phyloP scores from a whole-genome alignment of 2,888 invertebrate species.

The Abscondita cerata region DNA sequence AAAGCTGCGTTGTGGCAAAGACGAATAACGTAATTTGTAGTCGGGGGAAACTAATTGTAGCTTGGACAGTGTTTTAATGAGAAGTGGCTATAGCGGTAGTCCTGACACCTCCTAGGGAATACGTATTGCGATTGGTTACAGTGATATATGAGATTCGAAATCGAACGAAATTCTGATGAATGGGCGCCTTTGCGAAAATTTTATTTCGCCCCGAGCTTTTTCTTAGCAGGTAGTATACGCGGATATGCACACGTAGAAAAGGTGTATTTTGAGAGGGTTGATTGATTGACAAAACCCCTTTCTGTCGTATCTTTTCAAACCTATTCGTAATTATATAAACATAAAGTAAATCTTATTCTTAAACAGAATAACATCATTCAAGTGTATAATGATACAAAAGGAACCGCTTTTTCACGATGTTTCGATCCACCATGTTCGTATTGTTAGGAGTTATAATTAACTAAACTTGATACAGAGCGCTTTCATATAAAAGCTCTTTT shows the following conservation, averaged over 20 bases:
- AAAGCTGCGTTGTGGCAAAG: constrained; percentile 55
- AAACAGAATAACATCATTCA: constrained; percentile 17
- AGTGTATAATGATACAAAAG: constrained; percentile 23
- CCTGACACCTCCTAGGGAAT: constrained; percentile 57
- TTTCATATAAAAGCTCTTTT: neutral
- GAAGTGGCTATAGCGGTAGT: constrained; percentile 57
- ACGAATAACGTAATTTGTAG: constrained; percentile 62
- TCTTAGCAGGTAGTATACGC: too few relatives aligned
- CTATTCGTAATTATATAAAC: constrained; percentile 24
- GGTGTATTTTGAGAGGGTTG: too few relatives aligned
- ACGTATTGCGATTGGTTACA: constrained; percentile 58
- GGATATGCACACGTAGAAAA: too few relatives aligned
- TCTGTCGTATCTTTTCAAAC: constrained; percentile 18
- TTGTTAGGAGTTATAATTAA: constrained; percentile 6
- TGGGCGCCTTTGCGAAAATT: constrained; percentile 11
- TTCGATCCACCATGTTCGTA: neutral
- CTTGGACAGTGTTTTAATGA: constrained; percentile 62
- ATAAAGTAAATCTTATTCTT: constrained; percentile 21
- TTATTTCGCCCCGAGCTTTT: too few relatives aligned
- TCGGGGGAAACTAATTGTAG: constrained; percentile 59
- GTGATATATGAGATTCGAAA: constrained; percentile 50
- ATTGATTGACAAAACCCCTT: constrained; percentile 6
- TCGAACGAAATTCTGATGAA: constrained; percentile 30
- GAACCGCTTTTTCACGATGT: constrained; percentile 14
- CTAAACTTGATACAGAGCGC: constrained; percentile 5